Evolutionary conservation across 2,113 vertebrate genomes (phyloP).

Genomic region (Toxotes jaculatrix): DNA sequence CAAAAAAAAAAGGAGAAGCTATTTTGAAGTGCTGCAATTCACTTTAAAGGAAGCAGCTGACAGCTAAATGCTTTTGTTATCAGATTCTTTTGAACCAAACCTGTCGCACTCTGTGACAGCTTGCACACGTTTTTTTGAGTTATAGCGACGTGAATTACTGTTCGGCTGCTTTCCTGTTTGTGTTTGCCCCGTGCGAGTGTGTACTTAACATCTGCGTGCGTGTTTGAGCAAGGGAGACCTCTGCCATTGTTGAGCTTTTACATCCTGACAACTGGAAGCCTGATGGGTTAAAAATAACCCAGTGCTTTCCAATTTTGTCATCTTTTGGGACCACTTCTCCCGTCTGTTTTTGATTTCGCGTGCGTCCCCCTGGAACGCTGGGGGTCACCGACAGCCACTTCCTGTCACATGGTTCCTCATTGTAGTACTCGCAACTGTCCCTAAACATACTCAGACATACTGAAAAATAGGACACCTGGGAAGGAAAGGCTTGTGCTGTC

Average conservation of each 20-base stretch:
- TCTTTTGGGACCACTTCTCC: slow-evolving; percentile 62
- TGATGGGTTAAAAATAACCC: slow-evolving; percentile 79
- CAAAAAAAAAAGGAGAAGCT: neutral
- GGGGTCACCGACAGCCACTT: slow-evolving; percentile 72
- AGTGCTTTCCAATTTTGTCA: slow-evolving; percentile 79
- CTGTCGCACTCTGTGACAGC: slow-evolving; percentile 46
- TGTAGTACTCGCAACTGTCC: slow-evolving; percentile 33
- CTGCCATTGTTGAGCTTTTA: slow-evolving; percentile 77
- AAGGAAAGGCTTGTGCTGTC: slow-evolving; percentile 48
- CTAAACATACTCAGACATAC: slow-evolving; percentile 10
- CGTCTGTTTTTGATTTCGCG: slow-evolving; percentile 66
- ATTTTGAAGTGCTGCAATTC: slow-evolving; percentile 30
- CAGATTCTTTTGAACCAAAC: slow-evolving; percentile 61
- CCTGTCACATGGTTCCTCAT: slow-evolving; percentile 71
- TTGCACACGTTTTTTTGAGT: slow-evolving; percentile 22
- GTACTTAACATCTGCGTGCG: slow-evolving; percentile 29
- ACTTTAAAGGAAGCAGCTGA: slow-evolving; percentile 70
- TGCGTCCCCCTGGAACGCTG: slow-evolving; percentile 64
- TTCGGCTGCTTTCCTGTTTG: slow-evolving; percentile 8
- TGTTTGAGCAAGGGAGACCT: slow-evolving; percentile 63
- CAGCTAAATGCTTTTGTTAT: slow-evolving; percentile 65
- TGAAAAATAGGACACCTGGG: slow-evolving; percentile 39
- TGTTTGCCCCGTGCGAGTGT: slow-evolving; percentile 26
- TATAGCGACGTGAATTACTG: slow-evolving; percentile 44
- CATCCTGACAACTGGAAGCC: slow-evolving; percentile 77